Conservation (phyloP, 2,888 invertebrate species). For the Lymantria dispar region DNA sequence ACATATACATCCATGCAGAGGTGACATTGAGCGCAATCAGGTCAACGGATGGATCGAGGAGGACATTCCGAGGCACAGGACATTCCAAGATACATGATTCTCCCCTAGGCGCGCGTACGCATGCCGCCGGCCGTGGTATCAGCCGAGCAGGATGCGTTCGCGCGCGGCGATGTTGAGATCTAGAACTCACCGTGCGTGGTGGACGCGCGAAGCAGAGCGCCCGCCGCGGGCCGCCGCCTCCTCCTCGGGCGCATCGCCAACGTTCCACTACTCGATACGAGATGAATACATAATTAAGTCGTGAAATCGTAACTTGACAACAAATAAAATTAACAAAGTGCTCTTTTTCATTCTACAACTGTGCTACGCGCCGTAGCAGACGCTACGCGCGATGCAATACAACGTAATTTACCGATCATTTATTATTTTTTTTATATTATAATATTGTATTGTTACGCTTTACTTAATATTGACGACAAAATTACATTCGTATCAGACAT, state of each 20-base stretch:
- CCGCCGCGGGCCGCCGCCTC: conserved; percentile 33
- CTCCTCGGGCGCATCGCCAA: conserved; percentile 18
- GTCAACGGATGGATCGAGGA: conserved; percentile 77
- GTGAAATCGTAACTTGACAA: conserved; percentile 31
- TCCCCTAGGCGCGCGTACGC: conserved; percentile 78
- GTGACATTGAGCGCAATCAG: conserved; percentile 69
- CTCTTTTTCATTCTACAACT: conserved; percentile 17
- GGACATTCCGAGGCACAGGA: conserved; percentile 84
- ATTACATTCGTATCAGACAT: conserved; percentile 7
- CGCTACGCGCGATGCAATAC: conserved; percentile 14
- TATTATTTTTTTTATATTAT: not conserved
- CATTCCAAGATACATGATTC: conserved; percentile 84
- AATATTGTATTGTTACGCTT: conserved; percentile 3
- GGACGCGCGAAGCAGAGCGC: conserved; percentile 40
- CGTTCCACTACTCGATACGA: conserved; percentile 59
- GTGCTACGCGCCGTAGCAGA: conserved; percentile 14
- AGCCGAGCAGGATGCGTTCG: conserved; percentile 52
- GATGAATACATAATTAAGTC: conserved; percentile 43
- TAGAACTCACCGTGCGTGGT: conserved; percentile 77
- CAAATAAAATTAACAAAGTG: conserved; percentile 12
- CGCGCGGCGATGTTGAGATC: conserved; percentile 82
- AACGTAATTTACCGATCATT: not conserved
- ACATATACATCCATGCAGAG: conserved; percentile 74
- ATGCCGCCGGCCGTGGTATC: conserved; percentile 37
- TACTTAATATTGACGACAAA: conserved; percentile 9